Percentiles rank a stretch among this genome's conserved stretches.
Evolutionary conservation across 2,888 invertebrate genomes (phyloP).

Genomic region (Heliconius aoede): DNA sequence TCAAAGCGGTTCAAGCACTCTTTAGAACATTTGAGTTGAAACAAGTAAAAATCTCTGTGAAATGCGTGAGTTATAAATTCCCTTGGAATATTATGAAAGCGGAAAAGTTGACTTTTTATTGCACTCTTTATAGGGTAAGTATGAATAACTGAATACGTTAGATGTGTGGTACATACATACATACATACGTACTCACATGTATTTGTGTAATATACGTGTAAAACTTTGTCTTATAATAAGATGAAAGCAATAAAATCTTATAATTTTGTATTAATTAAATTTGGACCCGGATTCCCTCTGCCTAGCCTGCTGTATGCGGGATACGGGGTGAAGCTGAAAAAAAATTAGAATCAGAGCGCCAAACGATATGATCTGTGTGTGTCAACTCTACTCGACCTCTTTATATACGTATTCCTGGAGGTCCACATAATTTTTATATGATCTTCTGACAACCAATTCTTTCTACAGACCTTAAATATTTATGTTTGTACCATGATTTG

Average conservation of each 20-base stretch:
- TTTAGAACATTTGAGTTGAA: conserved; percentile 19
- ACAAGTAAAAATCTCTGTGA: conserved; percentile 25
- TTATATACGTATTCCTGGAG: too few species aligned
- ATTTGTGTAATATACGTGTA: neutral
- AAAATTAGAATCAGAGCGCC: too few species aligned
- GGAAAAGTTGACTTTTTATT: conserved; percentile 22
- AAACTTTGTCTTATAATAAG: neutral
- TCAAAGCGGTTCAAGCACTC: conserved; percentile 19
- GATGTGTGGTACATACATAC: neutral
- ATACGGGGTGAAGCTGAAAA: too few species aligned
- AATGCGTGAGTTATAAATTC: conserved; percentile 29
- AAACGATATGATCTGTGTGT: neutral
- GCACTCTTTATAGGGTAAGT: conserved; percentile 21
- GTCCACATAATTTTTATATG: too few species aligned
- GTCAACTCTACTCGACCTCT: too few species aligned
- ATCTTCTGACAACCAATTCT: too few species aligned
- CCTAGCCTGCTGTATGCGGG: too few species aligned
- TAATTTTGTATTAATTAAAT: neutral
- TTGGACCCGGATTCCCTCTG: too few species aligned
- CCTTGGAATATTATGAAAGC: conserved; percentile 24
- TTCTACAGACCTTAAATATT: too few species aligned
- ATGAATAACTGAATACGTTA: conserved; percentile 17
- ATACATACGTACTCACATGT: neutral
- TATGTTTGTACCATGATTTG: too few species aligned
- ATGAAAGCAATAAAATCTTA: neutral